Evolutionary conservation across 2,888 invertebrate genomes (phyloP).

Genomic region (Cerastis leucographa): DNA sequence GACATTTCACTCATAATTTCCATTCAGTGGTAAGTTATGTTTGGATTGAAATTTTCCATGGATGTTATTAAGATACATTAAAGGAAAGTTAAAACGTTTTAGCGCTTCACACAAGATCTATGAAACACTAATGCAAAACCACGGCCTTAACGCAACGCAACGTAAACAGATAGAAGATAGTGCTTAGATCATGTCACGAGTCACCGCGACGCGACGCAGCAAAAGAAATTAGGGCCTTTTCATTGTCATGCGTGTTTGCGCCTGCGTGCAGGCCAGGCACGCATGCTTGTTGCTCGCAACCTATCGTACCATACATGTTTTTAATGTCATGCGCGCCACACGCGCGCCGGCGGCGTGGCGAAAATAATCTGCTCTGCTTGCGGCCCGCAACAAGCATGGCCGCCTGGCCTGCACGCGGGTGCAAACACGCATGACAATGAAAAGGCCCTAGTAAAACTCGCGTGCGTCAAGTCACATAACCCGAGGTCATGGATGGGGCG

Average conservation of each 20-base stretch:
- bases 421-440: too few species aligned
- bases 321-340: too few species aligned
- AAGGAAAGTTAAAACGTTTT: not conserved
- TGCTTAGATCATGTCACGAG: not conserved
- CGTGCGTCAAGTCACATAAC: not conserved
- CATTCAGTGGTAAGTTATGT: slow-evolving; percentile 39
- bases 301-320: too few species aligned
- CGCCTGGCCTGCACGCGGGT: too few species aligned
- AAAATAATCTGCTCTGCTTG: too few species aligned
- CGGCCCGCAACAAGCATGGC: too few species aligned
- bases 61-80: not conserved
- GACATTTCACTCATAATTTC: slow-evolving; percentile 56
- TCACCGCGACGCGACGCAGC: too few species aligned
- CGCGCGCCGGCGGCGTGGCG: too few species aligned
- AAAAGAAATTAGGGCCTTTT: not conserved
- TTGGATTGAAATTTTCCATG: slow-evolving; percentile 36
- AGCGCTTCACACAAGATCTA: not conserved
- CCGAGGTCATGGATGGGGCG: not conserved
- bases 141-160: not conserved
- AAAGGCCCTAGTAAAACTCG: too few species aligned
- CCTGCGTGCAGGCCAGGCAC: too few species aligned
- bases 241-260: too few species aligned
- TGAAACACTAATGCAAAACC: not conserved
- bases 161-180: not conserved
- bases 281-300: too few species aligned